Evolutionary conservation across 2,113 vertebrate genomes (phyloP), one percentile per base, ranked within the genome.

Genomic region (Conger conger): DNA sequence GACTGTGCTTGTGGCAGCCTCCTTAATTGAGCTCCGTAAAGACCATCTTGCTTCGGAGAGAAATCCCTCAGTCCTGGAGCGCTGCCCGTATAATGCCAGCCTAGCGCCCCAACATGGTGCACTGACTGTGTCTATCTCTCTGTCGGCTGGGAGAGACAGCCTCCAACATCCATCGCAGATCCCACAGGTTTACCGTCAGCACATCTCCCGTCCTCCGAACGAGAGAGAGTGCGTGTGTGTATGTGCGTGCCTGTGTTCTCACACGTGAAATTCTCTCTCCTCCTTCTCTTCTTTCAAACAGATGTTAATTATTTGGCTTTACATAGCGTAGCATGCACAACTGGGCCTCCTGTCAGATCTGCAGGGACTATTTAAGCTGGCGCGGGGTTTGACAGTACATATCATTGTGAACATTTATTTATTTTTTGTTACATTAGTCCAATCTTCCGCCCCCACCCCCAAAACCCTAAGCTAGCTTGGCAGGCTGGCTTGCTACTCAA

Each of bases 271-370:
- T 45, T 76, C 88, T 87, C 86, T 76, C 87, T 79, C 68, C 63
- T 82, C 89, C 86, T 90, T 88, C 80, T 88, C 83, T 45, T 16
- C 90, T 90, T 87, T 91, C 91, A 93, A 94, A 92, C 88, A 92
- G 94, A 92, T 87, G 87, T 93, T 96, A 96, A 97, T 97, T 96
- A 96, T 95, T 96, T 94, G 94, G 95, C 95, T 95, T 97, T 94
- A 95, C 95, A 93, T 94, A 95, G 94, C 88, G 86, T 95, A 95
- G 96, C 96, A 95, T 94, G 90, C 87, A 91, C 95, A 96, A 93
- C 95, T 95, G 92, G 94, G 94, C 91, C 87, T 91, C 94, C 94
- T 95, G 93, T 95, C 95, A 96, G 94, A 93, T 94, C 93, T 91
- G 88, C 89, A 86, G 89, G 91, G 94, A 94, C 93, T 96, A 95